These are phyloP conservation scores for Actinostola sp. DNA, from an alignment of 92 coral and sea anemone genomes.

Conservation along the genomic window DNA sequence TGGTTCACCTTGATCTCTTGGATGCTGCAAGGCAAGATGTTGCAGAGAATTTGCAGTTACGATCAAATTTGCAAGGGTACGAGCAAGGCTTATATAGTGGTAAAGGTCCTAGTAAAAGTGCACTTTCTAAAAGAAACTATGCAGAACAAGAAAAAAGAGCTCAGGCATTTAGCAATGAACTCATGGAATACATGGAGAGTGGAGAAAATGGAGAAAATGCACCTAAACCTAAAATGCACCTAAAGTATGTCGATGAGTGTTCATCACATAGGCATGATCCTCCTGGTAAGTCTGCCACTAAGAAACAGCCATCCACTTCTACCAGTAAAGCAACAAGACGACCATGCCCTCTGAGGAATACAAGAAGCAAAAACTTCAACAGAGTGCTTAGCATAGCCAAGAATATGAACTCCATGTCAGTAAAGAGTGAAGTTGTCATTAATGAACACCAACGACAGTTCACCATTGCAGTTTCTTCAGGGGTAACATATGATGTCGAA, in stretches of 20 bases:
- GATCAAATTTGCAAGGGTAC: constrained; percentile 27
- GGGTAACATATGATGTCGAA: constrained; percentile 27
- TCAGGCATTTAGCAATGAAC: constrained; percentile 50
- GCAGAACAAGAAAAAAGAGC: constrained; percentile 39
- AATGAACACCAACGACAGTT: constrained; percentile 37
- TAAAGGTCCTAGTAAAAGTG: constrained; percentile 45
- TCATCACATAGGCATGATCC: constrained; percentile 46
- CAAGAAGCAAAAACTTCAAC: constrained; percentile 56
- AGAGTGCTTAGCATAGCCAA: constrained; percentile 50
- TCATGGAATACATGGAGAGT: constrained; percentile 34
- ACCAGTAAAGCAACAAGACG: constrained; percentile 36
- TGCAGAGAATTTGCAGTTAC: constrained; percentile 54
- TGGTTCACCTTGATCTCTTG: constrained; percentile 45
- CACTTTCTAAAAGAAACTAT: constrained; percentile 31
- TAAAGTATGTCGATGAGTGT: constrained; percentile 32
- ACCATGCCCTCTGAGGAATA: constrained; percentile 47
- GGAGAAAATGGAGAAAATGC: constrained; percentile 4
- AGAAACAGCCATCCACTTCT: neutral
- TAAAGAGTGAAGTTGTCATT: constrained; percentile 28
- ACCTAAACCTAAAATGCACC: constrained; percentile 33
- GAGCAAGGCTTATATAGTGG: constrained; percentile 53
- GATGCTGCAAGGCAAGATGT: constrained; percentile 66
- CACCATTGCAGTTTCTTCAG: constrained; percentile 28
- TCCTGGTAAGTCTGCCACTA: constrained; percentile 10
- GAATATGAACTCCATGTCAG: constrained; percentile 40